Base-by-base conservation (phyloP, 2,797 vertebrate species). In the Capromys pilorides region DNA sequence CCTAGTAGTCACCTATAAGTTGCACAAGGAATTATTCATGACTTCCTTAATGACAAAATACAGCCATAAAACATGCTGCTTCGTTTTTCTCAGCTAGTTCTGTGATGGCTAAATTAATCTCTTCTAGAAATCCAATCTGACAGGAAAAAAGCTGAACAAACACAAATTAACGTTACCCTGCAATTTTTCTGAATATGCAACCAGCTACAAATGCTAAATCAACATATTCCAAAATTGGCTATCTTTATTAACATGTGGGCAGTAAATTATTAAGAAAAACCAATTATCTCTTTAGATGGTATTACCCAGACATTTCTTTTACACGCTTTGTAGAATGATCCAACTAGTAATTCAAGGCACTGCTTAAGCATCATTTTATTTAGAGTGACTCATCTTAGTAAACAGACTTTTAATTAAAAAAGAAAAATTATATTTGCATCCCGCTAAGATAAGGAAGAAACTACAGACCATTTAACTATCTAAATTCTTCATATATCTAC, bases 321-420 rank as follows among this genome's bases (percentile, higher is more conserved):
- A 96, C 26, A 91, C 80, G 82, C 71, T 93, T 89, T 84, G 61
- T 67, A 88, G 78, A 95, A 94, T 96, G 94, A 90, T 45, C 95
- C 54, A 96, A 71, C 41, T 7, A 59, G 77, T 92, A 85, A 69
- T 51, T 95, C 36, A 41, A 79, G 51, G 91, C 80, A 93, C 89
- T 90, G 75, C 80, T 87, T 87, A 77, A 92, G 78, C 45, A 95
- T 84, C 49, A 66, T 95, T 93, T 94, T 96, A 91, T 62, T 91
- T 94, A 85, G 85, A 93, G 67, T 90, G 89, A 96, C 1, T 85
- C 89, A 96, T 90, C 93, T 88, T 86, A 90, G 82, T 64, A 94
- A 97, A 86, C 95, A 96, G 79, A 93, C 77, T 95, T 96, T 93
- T 96, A 97, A 97, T 97, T 79, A 96, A 93, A 88, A 84, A 96